Conservation (phyloP, 2,888 invertebrate species). For the Polylopha cassiicola region DNA sequence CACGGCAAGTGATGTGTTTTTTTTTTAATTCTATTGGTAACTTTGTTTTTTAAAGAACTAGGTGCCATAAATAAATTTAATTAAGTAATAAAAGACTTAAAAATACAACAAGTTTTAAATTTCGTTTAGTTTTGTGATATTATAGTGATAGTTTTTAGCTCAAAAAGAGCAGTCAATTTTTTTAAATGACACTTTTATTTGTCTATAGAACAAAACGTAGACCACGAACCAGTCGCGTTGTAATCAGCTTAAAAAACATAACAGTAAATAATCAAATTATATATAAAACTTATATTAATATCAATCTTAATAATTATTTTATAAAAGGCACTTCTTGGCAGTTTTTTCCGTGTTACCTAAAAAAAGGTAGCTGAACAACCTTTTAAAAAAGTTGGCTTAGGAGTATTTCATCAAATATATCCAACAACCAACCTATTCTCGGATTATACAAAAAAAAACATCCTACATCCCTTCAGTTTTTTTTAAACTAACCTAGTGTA, state of each 20-base stretch:
- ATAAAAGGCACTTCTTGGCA: conserved; percentile 76
- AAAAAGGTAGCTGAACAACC: conserved; percentile 57
- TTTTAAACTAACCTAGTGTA: conserved; percentile 56
- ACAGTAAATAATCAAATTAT: conserved; percentile 37
- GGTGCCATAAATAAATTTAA: conserved; percentile 69
- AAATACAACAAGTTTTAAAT: conserved; percentile 42
- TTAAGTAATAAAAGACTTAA: conserved; percentile 59
- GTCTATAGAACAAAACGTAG: conserved; percentile 24
- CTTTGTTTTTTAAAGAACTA: conserved; percentile 63
- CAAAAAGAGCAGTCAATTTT: conserved; percentile 28
- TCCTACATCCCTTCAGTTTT: conserved; percentile 29
- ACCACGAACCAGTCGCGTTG: conserved; percentile 67
- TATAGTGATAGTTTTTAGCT: background rate
- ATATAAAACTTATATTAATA: conserved; percentile 38
- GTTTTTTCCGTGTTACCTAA: conserved; percentile 60
- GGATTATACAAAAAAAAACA: conserved; percentile 26
- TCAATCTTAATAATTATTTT: conserved; percentile 45
- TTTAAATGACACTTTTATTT: conserved; percentile 1
- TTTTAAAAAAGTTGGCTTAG: conserved; percentile 50
- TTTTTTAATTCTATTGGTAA: conserved; percentile 69
- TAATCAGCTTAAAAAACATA: conserved; percentile 32
- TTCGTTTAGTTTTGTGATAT: conserved; percentile 22
- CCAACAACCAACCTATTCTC: conserved; percentile 39
- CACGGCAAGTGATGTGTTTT: conserved; percentile 56
- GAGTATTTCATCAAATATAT: conserved; percentile 54